phyloP scores from a whole-genome alignment of 2,888 invertebrate species.

The Dexiosoma caninum region DNA sequence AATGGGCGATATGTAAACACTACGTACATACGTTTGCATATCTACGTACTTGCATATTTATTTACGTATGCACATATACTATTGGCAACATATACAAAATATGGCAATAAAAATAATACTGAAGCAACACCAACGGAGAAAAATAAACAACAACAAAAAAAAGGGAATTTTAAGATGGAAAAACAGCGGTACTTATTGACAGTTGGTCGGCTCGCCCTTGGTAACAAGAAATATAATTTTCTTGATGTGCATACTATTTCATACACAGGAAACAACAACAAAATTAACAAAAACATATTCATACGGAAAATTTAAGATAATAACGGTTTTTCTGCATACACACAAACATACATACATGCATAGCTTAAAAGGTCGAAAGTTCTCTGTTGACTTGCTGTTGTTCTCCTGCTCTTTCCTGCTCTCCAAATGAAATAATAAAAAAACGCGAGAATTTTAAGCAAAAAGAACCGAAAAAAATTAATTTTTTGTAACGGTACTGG shows the following conservation, averaged over 20 bases:
- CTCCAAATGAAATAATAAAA: slow-evolving; percentile 26
- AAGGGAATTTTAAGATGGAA: too few species aligned
- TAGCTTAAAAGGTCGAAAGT: slow-evolving; percentile 28
- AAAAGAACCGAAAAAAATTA: slow-evolving; percentile 33
- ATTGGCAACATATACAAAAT: too few species aligned
- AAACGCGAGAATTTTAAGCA: slow-evolving; percentile 43
- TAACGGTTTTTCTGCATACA: slow-evolving; percentile 10
- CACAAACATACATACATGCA: neutral
- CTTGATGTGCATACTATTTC: neutral
- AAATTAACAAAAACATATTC: neutral
- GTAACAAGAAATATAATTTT: slow-evolving; percentile 41
- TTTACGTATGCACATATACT: too few species aligned
- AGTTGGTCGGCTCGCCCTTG: slow-evolving; percentile 39
- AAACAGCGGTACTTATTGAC: slow-evolving; percentile 25
- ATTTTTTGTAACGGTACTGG: neutral
- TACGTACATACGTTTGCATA: too few species aligned
- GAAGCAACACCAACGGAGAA: neutral
- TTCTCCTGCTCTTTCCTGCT: neutral
- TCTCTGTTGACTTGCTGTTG: neutral
- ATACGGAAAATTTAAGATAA: neutral
- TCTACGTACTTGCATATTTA: too few species aligned
- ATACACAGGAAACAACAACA: neutral
- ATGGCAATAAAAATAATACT: slow-evolving; percentile 19
- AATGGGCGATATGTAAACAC: too few species aligned
- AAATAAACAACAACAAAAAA: neutral